Conservation (phyloP, 2,888 invertebrate genomes). For the Synanthedon myopaeformis region DNA sequence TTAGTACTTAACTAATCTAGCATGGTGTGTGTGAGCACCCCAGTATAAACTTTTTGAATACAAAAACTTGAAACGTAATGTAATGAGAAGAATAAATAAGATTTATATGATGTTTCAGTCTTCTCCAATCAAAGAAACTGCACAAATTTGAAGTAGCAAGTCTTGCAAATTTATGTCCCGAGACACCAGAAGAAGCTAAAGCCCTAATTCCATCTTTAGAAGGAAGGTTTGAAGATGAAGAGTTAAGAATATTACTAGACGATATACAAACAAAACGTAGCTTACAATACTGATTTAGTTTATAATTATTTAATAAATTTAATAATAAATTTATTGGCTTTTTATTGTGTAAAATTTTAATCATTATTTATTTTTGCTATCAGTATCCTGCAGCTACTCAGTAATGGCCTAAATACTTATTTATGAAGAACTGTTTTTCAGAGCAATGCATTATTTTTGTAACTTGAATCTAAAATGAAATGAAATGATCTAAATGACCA, state of each 20-base stretch:
- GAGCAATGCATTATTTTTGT: no score
- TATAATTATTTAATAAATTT: no score
- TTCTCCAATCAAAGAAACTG: slow-evolving; percentile 92
- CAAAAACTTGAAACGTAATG: not conserved
- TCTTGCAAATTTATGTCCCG: slow-evolving; percentile 97
- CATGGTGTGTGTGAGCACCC: not conserved
- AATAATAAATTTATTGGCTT: no score
- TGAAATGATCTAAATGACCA: no score
- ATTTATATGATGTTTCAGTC: slow-evolving; percentile 66
- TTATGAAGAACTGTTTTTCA: no score
- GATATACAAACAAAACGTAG: slow-evolving; percentile 98
- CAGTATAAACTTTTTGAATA: not conserved
- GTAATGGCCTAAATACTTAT: no score
- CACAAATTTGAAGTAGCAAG: slow-evolving; percentile 99
- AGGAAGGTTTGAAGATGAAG: slow-evolving; percentile 98
- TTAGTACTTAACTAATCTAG: no score
- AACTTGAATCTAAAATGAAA: no score
- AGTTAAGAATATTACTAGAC: slow-evolving; percentile 94
- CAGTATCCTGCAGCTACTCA: no score
- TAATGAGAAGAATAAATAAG: not conserved
- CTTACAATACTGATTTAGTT: slow-evolving; percentile 83
- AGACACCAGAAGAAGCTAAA: slow-evolving; percentile 98
- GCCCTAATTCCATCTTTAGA: slow-evolving; percentile 96
- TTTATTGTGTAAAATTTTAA: no score
- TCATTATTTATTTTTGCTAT: no score